Evolutionary conservation across 1,140 invertebrate genomes (phyloP).

Genomic region (Zaprionus kolodkinae): DNA sequence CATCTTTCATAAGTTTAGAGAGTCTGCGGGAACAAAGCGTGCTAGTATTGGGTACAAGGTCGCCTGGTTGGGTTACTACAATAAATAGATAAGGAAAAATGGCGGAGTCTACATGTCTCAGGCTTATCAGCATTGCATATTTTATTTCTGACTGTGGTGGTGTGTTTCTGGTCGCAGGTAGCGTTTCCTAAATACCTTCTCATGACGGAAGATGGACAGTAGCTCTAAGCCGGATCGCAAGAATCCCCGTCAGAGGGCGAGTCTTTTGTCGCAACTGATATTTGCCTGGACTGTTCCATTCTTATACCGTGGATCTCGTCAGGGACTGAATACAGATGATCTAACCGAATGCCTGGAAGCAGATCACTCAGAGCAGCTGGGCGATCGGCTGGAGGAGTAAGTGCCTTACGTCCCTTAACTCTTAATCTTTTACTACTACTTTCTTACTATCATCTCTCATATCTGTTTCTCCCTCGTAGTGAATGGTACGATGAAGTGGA

Average conservation of each 20-base stretch:
- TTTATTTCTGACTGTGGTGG: conserved; percentile 11
- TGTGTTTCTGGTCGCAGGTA: conserved; percentile 18
- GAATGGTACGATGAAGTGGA: conserved; percentile 85
- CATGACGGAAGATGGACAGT: conserved; percentile 74
- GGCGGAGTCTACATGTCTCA: conserved; percentile 2
- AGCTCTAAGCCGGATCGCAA: conserved; percentile 72
- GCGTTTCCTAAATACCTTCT: conserved; percentile 1
- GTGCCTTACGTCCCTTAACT: conserved; percentile 3
- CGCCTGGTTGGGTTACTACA: background rate
- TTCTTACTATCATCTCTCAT: no score
- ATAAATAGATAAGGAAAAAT: conserved; percentile 26
- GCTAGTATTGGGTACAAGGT: conserved; percentile 36
- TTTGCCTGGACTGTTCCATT: conserved; percentile 83
- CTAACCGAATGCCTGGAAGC: conserved; percentile 75
- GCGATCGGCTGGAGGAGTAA: conserved; percentile 83
- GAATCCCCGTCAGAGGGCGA: conserved; percentile 79
- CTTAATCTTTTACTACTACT: background rate
- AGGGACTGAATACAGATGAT: conserved; percentile 78
- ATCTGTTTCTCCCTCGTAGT: conserved; percentile 61
- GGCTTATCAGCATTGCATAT: conserved; percentile 21
- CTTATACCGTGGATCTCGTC: conserved; percentile 71
- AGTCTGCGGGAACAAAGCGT: conserved; percentile 8
- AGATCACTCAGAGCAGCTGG: conserved; percentile 79
- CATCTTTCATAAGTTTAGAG: conserved; percentile 6
- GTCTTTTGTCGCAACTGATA: conserved; percentile 79